Evolutionary conservation across 2,113 vertebrate genomes (phyloP), one percentile per base, ranked within the genome.

Genomic region (Barbus barbus): DNA sequence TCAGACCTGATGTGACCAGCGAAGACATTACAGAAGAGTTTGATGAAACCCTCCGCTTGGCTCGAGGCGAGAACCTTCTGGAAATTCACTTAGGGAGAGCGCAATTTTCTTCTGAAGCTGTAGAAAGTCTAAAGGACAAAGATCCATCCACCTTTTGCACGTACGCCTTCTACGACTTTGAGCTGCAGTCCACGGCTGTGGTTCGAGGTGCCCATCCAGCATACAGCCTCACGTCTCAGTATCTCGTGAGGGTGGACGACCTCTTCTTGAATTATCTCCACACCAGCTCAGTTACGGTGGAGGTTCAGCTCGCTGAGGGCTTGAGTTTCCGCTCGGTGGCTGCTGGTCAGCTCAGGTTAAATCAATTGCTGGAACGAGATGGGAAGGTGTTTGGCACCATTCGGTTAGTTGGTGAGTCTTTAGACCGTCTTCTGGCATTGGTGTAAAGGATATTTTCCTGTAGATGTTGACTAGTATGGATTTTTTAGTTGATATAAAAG

Each of bases 111-210:
- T 79, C 94, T 3, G 91, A 92, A n/a, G 94, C 93, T n/a, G 8
- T 94, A 60, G 84, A 86, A 1, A 6, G 84, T 1, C 93, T 97
- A 61, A 93, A 93, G 0, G 95, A 95, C 79, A 75, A 69, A 2
- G 95, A 96, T 5, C 97, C 94, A 18, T 90, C 94, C 83, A 98
- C 96, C 24, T 99, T 99, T 92, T 99, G 97, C 79, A 97, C 96
- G 12, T 99, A 95, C 0, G 89, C 93, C 0, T 98, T 99, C 89
- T 98, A 97, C 63, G 93, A 96, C 89, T 99, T 96, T 0, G 96
- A 96, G 86, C 93, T 96, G 4, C 97, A 99, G 93, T 91, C 93
- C 58, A 98, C 96, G 0, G 96, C 97, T 0, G 85, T 99, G 65
- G 92, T 93, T 20, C 89, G 3, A 9, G 97, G 97, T 5, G 63